phyloP scores from a whole-genome alignment of 2,113 vertebrate genomes.

The Chaetura pelagica region DNA sequence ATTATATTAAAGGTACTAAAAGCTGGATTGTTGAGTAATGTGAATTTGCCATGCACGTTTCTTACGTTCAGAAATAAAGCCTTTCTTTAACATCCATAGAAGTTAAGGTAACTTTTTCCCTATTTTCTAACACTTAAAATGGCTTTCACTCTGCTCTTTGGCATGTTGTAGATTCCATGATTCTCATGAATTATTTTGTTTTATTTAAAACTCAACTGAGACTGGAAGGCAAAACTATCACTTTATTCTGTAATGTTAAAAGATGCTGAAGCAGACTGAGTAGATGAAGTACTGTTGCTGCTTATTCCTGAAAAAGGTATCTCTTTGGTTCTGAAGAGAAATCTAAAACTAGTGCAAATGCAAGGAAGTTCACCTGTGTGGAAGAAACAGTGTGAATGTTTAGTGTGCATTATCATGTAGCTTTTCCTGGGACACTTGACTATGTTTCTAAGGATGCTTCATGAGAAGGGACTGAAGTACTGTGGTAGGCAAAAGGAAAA shows the following conservation, averaged over 20 bases:
- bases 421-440: neutral
- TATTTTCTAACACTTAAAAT: neutral
- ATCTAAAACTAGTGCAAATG: neutral
- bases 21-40: neutral
- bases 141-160: neutral
- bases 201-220: neutral
- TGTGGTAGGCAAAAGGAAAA: neutral
- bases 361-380: neutral
- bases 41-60: neutral
- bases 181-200: neutral
- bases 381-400: neutral
- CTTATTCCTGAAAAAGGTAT: neutral
- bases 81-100: neutral
- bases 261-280: neutral
- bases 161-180: neutral
- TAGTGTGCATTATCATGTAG: neutral
- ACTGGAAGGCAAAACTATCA: neutral
- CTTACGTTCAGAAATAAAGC: neutral
- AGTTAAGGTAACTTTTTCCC: neutral
- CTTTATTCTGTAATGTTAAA: neutral
- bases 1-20: neutral
- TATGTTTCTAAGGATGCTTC: neutral
- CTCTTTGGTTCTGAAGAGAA: neutral
- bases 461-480: neutral
- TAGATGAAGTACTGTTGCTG: neutral